Percentiles rank a stretch among this genome's conserved stretches.
These are phyloP conservation scores for Ciconia maguari DNA, from an alignment of 2,113 vertebrate genomes.

Conservation along the genomic window DNA sequence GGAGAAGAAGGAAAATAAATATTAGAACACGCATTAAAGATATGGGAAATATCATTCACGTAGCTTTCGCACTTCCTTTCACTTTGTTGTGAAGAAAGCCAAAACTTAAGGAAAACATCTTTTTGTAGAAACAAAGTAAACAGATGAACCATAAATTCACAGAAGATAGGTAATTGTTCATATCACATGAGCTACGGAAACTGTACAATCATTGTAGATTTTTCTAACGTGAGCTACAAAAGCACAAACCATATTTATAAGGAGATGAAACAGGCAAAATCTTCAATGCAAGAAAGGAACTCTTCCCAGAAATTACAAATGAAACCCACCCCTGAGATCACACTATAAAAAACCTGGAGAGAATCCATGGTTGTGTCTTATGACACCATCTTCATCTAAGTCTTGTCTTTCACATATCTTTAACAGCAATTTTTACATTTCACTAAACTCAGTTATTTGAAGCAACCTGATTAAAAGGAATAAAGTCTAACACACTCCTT, in stretches of 20 bases:
- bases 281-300: neutral
- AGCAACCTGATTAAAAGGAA: neutral
- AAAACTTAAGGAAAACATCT: conserved; percentile 6
- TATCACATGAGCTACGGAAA: conserved; percentile 26
- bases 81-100: neutral
- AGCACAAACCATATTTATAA: conserved; percentile 23
- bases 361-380: neutral
- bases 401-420: neutral
- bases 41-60: neutral
- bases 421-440: neutral
- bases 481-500: neutral
- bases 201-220: conserved; percentile 30
- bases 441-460: neutral
- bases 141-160: conserved; percentile 43
- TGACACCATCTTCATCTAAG: neutral
- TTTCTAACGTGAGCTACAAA: conserved; percentile 44
- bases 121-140: conserved; percentile 27
- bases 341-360: neutral
- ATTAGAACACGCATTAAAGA: neutral
- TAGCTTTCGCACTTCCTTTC: neutral
- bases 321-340: neutral
- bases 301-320: neutral
- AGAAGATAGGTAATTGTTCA: conserved; percentile 45
- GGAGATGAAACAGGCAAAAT: conserved; percentile 47
- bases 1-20: neutral